Evolutionary conservation across 2,113 vertebrate genomes (phyloP), one percentile per base, ranked within the genome.

Genomic region (Grammomys dolichurus): DNA sequence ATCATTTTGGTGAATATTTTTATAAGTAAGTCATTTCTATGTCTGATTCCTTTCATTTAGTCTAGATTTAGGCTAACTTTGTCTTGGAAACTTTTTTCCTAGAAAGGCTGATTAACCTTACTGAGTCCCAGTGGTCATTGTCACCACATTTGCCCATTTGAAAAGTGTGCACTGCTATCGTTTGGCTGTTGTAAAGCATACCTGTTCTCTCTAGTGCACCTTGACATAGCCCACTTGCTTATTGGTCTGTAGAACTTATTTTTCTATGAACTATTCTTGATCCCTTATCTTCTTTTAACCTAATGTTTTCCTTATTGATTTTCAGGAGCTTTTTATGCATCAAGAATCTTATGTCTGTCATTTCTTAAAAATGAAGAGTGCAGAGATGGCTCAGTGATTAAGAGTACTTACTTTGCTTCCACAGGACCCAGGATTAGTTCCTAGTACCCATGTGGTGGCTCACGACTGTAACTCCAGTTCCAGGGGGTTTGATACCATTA

Each of bases 211-310:
- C 58, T 70, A 6, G 70, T 84, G 65, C 70, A 54, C 28, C 13
- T 7, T 69, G 77, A 67, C 3, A 20, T 48, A 80, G 54, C 78
- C 75, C n/a, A 43, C 22, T 33, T 60, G 46, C 60, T 91, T 90
- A 58, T 73, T 89, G 67, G 10, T 77, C 72, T 86, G 2, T 75
- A 88, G 20, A 46, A 24, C 65, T 96, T 94, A 92, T 12, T 87
- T 19, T 82, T 93, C 77, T 72, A 4, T 88, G 86, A 97, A 58
- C 33, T 85, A 40, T 72, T 56, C 84, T 72, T 93, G 87, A 91
- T 76, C 77, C 5, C 13, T 63, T 46, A 48, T 36, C 46, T 54
- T 16, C 8, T 48, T 60, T 72, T 54, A 81, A 85, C 36, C 51
- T 82, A 51, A 56, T 73, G 16, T 5, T 28, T 88, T 94, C 22